Percentiles rank a stretch among this genome's conserved stretches.
Evolutionary conservation across 2,113 vertebrate genomes (phyloP).

Genomic region (Picathartes gymnocephalus): DNA sequence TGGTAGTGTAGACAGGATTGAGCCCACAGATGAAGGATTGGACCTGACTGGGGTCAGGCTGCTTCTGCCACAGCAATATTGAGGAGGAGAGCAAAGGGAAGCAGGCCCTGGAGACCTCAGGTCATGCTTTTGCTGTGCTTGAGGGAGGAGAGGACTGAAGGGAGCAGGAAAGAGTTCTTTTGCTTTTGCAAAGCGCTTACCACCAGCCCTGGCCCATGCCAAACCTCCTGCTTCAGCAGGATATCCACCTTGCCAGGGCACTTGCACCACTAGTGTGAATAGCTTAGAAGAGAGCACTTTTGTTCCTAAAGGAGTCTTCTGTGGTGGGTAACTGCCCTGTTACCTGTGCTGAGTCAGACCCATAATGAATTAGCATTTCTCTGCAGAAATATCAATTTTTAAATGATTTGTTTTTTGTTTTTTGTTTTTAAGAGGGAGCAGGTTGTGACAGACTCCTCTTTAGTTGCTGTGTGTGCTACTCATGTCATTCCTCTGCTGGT

Average conservation of each 20-base stretch:
- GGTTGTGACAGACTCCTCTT: neutral
- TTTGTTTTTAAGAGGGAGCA: neutral
- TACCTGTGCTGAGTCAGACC: neutral
- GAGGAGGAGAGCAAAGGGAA: neutral
- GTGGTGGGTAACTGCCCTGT: fast-evolving
- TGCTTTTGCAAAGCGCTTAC: neutral
- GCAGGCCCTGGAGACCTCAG: neutral
- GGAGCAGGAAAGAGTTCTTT: neutral
- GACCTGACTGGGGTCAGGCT: neutral
- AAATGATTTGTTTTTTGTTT: neutral
- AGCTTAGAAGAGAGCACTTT: neutral
- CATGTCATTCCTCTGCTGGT: neutral
- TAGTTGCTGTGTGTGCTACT: neutral
- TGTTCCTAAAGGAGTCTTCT: neutral
- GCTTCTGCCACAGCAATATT: neutral
- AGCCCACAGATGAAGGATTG: neutral
- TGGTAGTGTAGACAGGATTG: neutral
- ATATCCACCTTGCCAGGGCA: neutral
- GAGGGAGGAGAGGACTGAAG: neutral
- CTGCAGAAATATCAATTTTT: neutral
- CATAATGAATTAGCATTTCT: neutral
- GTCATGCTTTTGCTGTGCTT: fast-evolving
- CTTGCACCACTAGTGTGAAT: neutral
- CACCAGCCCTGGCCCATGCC: neutral
- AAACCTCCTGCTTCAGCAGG: neutral